Evolutionary conservation across 1,140 invertebrate genomes (phyloP).

Genomic region (Leguminivora glycinivorella): DNA sequence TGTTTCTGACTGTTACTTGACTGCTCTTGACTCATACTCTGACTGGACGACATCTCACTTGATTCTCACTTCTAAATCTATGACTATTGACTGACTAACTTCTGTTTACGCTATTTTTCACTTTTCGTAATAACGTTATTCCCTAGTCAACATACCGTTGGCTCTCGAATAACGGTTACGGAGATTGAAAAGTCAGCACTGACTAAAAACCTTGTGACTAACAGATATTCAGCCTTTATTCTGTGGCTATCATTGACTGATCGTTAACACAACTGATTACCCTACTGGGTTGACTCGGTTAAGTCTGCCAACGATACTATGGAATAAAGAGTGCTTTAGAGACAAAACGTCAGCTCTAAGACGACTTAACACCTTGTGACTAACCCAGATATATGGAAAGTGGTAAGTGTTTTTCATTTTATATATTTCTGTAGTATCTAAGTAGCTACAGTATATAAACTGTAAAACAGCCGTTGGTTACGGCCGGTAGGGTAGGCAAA

Average conservation of each 20-base stretch:
- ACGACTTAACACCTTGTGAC: background rate
- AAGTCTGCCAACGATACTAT: background rate
- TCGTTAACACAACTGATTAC: too few species aligned
- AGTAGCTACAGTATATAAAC: too few species aligned
- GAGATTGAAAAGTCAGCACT: background rate
- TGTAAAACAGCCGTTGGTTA: background rate
- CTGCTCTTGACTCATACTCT: constrained; percentile 52
- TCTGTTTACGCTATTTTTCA: background rate
- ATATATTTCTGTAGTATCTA: background rate
- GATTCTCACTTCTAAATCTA: background rate
- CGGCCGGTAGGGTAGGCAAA: too few species aligned
- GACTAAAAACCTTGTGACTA: background rate
- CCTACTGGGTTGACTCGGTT: too few species aligned
- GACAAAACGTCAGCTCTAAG: background rate
- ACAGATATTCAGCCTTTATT: background rate
- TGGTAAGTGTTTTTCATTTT: constrained; percentile 1
- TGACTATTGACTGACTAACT: constrained; percentile 7
- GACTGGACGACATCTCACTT: constrained; percentile 25
- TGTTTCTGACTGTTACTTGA: constrained; percentile 50
- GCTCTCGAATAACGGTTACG: background rate
- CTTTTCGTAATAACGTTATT: background rate
- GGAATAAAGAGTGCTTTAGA: background rate
- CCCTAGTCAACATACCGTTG: background rate
- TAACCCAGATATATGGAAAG: background rate
- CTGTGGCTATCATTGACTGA: background rate